A percentile compares a stretch with the other conserved stretches of the same genome.
Evolutionary conservation across 2,888 invertebrate species (phyloP).

Genomic region (Ochropacha duplaris): DNA sequence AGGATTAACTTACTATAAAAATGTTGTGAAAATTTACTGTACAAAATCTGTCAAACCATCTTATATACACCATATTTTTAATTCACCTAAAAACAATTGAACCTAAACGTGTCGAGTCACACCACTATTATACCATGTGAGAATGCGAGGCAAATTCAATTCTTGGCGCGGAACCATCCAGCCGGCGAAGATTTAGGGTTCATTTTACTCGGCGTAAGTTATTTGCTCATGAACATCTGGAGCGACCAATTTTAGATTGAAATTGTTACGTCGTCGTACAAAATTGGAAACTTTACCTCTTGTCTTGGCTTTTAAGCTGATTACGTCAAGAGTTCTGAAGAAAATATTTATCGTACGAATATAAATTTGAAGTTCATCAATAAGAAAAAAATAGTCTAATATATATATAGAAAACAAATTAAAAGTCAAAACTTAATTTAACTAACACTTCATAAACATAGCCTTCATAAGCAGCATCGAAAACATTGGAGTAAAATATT

Average conservation of each 20-base stretch:
- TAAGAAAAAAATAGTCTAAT: too few relatives aligned
- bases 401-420: too few relatives aligned
- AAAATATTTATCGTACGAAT: neutral
- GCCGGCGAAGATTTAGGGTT: constrained; percentile 73
- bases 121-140: constrained; percentile 25
- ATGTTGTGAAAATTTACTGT: too few relatives aligned
- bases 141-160: constrained; percentile 69
- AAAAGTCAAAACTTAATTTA: too few relatives aligned
- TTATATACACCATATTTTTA: constrained; percentile 9
- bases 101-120: constrained; percentile 22
- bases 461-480: too few relatives aligned
- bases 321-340: neutral
- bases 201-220: constrained; percentile 73
- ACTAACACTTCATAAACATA: too few relatives aligned
- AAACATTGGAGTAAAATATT: too few relatives aligned
- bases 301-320: constrained; percentile 1
- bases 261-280: constrained; percentile 58
- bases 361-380: neutral
- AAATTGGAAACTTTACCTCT: constrained; percentile 53
- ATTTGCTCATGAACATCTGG: constrained; percentile 77
- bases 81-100: constrained; percentile 27
- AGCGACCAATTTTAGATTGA: constrained; percentile 66
- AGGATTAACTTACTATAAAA: too few relatives aligned
- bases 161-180: constrained; percentile 69
- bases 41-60: neutral